Evolutionary conservation across 37 sponge, comb jelly and placozoan genomes (phyloP).

Genomic region (Cliona cf. orientalis): DNA sequence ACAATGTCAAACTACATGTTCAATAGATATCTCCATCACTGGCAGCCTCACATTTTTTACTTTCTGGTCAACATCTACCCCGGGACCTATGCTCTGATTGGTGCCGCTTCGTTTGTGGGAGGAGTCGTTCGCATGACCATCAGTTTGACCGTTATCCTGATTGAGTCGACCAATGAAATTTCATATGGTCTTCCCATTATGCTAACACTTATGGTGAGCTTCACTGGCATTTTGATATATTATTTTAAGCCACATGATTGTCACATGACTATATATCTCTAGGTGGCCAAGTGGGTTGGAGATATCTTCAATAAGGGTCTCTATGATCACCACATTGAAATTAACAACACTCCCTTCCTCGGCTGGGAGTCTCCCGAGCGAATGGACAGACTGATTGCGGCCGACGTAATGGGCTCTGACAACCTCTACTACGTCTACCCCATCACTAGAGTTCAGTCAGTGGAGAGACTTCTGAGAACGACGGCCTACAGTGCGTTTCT

Average conservation of each 20-base stretch:
- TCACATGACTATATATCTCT: constrained; percentile 7
- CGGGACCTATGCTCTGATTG: constrained; percentile 93
- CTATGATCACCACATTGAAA: constrained; percentile 87
- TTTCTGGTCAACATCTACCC: constrained; percentile 69
- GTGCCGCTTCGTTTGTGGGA: constrained; percentile 95
- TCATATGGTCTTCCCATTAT: constrained; percentile 95
- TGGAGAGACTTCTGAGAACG: constrained; percentile 48
- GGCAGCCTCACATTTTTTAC: too few relatives aligned
- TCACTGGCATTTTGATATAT: too few relatives aligned
- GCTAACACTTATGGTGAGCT: constrained; percentile 87
- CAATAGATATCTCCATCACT: too few relatives aligned
- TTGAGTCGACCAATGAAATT: constrained; percentile 95
- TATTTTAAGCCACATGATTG: background rate
- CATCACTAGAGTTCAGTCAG: constrained; percentile 55
- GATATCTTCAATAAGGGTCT: constrained; percentile 92
- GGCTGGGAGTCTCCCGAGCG: constrained; percentile 85
- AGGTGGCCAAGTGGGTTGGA: constrained; percentile 98
- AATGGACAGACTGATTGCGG: constrained; percentile 79
- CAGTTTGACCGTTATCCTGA: constrained; percentile 96
- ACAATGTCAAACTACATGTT: too few relatives aligned
- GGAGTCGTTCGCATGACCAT: constrained; percentile 99
- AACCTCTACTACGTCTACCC: constrained; percentile 73
- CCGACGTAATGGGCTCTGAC: constrained; percentile 78
- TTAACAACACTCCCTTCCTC: constrained; percentile 83
- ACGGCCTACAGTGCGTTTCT: constrained; percentile 82